These are phyloP conservation scores for Drosophila sp. DNA, from an alignment of 1,140 invertebrate species.

Conservation along the genomic window DNA sequence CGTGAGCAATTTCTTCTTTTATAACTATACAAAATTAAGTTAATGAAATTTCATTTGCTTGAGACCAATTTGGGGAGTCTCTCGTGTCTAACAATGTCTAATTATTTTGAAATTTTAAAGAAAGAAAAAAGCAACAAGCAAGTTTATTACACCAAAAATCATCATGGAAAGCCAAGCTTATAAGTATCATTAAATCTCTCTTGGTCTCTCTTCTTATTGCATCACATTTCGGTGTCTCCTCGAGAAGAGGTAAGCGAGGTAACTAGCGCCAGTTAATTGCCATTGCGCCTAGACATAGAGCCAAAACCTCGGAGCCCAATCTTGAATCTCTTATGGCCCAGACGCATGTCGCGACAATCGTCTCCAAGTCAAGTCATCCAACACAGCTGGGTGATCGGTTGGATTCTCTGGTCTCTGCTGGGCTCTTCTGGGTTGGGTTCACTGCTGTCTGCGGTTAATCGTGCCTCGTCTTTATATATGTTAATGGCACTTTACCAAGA, in stretches of 20 bases:
- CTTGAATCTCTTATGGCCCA: constrained; percentile 28
- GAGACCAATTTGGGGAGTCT: not conserved
- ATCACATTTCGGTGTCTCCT: constrained; percentile 11
- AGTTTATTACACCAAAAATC: not conserved
- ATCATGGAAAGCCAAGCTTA: not conserved
- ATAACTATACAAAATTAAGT: not conserved
- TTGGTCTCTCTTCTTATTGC: not conserved
- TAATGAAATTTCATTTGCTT: not conserved
- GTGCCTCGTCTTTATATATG: constrained; percentile 47
- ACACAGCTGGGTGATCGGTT: constrained; percentile 52
- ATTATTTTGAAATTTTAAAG: constrained; percentile 3
- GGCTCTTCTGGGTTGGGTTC: constrained; percentile 1
- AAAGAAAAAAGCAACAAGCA: not conserved
- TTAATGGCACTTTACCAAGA: constrained; percentile 56
- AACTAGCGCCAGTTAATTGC: constrained; percentile 75
- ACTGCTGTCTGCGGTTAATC: constrained; percentile 52
- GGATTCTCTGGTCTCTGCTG: constrained; percentile 3
- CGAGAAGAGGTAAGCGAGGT: constrained; percentile 28
- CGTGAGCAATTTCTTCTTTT: not conserved
- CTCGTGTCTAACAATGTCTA: not conserved
- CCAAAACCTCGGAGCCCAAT: constrained; percentile 34
- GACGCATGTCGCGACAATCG: constrained; percentile 55
- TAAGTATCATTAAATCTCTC: constrained; percentile 22
- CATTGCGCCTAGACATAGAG: constrained; percentile 44
- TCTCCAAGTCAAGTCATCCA: constrained; percentile 21